phyloP scores from a whole-genome alignment of 2,888 invertebrate genomes.

The Drosophila algonquin region DNA sequence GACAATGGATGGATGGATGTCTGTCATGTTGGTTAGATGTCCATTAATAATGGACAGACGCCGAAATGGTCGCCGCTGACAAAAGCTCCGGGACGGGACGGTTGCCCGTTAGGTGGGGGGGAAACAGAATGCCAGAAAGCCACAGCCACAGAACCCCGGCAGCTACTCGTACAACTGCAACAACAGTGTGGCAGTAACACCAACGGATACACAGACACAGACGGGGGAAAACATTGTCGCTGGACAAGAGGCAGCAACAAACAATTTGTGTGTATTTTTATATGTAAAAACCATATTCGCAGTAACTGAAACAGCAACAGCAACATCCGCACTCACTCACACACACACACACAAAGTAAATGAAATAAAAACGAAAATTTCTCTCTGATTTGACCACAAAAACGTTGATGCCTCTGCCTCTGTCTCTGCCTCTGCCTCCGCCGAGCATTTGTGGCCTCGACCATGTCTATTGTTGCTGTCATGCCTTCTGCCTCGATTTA shows the following conservation, averaged over 20 bases:
- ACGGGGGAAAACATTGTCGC: neutral
- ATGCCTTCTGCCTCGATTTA: constrained; percentile 70
- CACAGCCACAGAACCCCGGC: constrained; percentile 53
- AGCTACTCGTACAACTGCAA: constrained; percentile 28
- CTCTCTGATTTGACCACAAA: constrained; percentile 74
- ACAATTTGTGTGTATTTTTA: constrained; percentile 29
- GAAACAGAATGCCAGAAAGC: constrained; percentile 60
- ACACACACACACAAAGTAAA: constrained; percentile 19
- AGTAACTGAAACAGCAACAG: constrained; percentile 53
- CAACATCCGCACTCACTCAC: neutral
- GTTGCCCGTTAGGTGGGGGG: neutral
- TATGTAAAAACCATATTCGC: constrained; percentile 64
- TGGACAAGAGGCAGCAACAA: constrained; percentile 20
- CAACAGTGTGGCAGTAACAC: constrained; percentile 22
- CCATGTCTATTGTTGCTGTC: constrained; percentile 71
- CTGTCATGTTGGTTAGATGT: constrained; percentile 63
- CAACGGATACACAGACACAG: constrained; percentile 36
- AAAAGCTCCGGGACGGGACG: neutral
- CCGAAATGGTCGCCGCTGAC: constrained; percentile 36
- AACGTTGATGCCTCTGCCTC: constrained; percentile 40
- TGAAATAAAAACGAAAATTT: constrained; percentile 72
- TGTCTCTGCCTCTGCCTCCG: neutral
- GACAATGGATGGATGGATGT: constrained; percentile 25
- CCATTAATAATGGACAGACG: constrained; percentile 72
- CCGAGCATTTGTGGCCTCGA: constrained; percentile 64